These are phyloP conservation scores for Apodemia duryi DNA, from an alignment of 2,888 invertebrate genomes.

Conservation along the genomic window DNA sequence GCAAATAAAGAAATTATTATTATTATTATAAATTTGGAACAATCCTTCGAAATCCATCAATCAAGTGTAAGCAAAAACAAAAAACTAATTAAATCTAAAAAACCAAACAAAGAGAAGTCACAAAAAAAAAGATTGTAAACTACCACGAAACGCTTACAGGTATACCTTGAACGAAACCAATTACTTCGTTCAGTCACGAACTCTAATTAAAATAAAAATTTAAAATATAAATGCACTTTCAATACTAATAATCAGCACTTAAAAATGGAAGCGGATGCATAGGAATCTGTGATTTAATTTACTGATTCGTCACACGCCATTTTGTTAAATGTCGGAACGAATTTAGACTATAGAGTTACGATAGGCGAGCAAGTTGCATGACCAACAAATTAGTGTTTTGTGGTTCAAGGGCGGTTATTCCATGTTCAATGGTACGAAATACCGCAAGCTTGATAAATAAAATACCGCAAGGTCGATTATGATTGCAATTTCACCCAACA, in stretches of 20 bases:
- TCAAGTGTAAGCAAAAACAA: too few relatives aligned
- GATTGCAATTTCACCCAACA: not conserved
- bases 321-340: slow-evolving; percentile 27
- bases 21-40: too few relatives aligned
- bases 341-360: slow-evolving; percentile 23
- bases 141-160: not conserved
- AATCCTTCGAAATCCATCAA: too few relatives aligned
- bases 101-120: not conserved
- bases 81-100: too few relatives aligned
- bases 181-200: not conserved
- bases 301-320: slow-evolving; percentile 30
- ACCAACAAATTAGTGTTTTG: not conserved
- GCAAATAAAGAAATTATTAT: too few relatives aligned
- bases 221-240: slow-evolving; percentile 12
- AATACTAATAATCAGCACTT: not conserved
- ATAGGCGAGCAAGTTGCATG: slow-evolving; percentile 10
- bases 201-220: slow-evolving; percentile 2
- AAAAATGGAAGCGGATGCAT: slow-evolving; percentile 9
- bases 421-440: not conserved
- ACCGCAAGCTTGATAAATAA: not conserved
- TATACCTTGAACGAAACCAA: not conserved
- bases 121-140: not conserved
- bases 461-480: not conserved
- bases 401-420: slow-evolving; percentile 5
- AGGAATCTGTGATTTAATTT: slow-evolving; percentile 26